Evolutionary conservation across 2,113 vertebrate species (phyloP).

Genomic region (Ceyx cyanopectus): DNA sequence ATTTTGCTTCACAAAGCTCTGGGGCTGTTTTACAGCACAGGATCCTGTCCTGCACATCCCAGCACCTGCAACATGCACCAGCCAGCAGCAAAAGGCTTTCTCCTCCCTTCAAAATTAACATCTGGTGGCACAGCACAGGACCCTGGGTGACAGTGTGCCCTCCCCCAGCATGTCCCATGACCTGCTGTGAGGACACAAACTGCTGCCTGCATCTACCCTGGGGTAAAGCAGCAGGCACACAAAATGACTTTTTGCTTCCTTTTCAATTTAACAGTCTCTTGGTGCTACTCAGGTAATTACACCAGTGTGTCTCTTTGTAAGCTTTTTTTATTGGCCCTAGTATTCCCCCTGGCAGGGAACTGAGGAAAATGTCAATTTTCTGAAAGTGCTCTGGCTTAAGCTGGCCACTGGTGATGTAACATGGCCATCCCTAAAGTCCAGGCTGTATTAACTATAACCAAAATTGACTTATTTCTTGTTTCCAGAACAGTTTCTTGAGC

Average conservation of each 20-base stretch:
- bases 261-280: background rate
- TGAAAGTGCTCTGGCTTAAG: background rate
- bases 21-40: background rate
- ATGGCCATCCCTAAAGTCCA: background rate
- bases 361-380: background rate
- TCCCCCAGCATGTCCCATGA: background rate
- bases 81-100: background rate
- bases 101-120: background rate
- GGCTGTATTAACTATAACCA: background rate
- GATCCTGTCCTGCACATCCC: accelerated
- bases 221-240: background rate
- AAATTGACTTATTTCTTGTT: background rate
- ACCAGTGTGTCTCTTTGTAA: background rate
- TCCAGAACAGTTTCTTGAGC: background rate
- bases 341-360: background rate
- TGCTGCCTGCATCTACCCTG: background rate
- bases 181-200: background rate
- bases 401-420: background rate
- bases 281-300: slow-evolving; percentile 28
- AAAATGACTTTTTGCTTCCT: background rate
- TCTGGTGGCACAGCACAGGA: accelerated
- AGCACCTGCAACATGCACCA: background rate
- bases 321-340: background rate
- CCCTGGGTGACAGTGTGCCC: background rate
- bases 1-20: background rate